These are phyloP conservation scores for Apogon hyalosoma DNA, from an alignment of 2,797 vertebrate genomes.

Conservation along the genomic window DNA sequence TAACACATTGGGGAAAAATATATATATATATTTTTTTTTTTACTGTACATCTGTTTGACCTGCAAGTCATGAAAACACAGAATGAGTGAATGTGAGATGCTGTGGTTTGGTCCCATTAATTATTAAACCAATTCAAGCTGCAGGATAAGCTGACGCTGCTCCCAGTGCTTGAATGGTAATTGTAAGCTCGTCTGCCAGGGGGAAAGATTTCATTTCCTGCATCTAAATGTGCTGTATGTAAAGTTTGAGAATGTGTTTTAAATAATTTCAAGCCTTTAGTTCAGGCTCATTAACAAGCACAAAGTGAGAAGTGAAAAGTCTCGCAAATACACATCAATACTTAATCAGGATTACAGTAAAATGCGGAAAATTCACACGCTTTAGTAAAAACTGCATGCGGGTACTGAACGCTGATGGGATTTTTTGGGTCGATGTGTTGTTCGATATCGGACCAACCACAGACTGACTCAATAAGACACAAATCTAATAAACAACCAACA, in stretches of 20 bases:
- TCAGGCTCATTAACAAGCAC: conserved; percentile 23
- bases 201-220: conserved; percentile 31
- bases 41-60: conserved; percentile 24
- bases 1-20: too few relatives aligned
- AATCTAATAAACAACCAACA: too few relatives aligned
- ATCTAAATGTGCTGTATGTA: conserved; percentile 24
- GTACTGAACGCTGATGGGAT: too few relatives aligned
- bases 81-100: conserved; percentile 35
- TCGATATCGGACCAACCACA: too few relatives aligned
- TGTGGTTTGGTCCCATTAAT: conserved; percentile 52
- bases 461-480: too few relatives aligned
- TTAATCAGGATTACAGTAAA: neutral
- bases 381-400: too few relatives aligned
- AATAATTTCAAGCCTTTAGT: conserved; percentile 12
- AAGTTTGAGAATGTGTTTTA: conserved; percentile 14
- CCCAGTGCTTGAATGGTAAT: conserved; percentile 36
- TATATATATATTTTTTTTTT: neutral
- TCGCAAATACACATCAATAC: neutral
- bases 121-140: conserved; percentile 46
- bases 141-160: conserved; percentile 55
- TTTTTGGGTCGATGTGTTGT: too few relatives aligned
- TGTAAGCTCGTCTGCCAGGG: conserved; percentile 23
- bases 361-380: neutral
- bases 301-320: neutral
- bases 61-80: conserved; percentile 36